Conservation (phyloP, 2,797 vertebrate species). For the Meriones psammophilus region DNA sequence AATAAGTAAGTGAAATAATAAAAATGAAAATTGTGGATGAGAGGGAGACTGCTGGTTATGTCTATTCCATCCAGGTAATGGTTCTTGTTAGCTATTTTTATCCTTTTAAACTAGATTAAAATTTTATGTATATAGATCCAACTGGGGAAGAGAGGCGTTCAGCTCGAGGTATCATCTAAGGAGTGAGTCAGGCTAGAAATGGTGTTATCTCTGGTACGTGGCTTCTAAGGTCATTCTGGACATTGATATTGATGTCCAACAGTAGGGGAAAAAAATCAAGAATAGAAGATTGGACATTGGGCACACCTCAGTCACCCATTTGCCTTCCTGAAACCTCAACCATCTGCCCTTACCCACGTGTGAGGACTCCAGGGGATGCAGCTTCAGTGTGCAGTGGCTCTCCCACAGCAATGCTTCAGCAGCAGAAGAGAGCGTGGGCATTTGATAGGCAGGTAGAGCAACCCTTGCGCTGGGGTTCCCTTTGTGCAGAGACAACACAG, state of each 20-base stretch:
- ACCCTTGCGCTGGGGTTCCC: background rate
- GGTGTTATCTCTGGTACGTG: background rate
- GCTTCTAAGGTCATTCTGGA: background rate
- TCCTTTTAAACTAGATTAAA: background rate
- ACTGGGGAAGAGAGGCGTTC: background rate
- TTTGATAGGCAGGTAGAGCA: background rate
- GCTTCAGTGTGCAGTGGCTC: background rate
- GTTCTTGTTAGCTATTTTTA: background rate
- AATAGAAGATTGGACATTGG: background rate
- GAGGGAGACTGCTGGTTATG: background rate
- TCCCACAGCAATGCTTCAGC: background rate
- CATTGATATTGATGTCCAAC: background rate
- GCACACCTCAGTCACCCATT: background rate
- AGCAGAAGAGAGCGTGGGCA: background rate
- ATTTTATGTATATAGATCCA: background rate
- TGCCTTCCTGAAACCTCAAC: background rate
- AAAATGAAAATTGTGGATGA: background rate
- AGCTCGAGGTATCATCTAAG: background rate
- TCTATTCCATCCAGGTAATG: background rate
- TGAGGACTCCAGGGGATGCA: background rate
- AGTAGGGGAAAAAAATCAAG: background rate
- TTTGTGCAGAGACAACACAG: background rate
- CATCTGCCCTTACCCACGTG: background rate
- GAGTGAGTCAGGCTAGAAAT: background rate
- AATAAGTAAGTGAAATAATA: background rate